phyloP scores from a whole-genome alignment of 2,888 invertebrate species.

The Anorthoa munda region DNA sequence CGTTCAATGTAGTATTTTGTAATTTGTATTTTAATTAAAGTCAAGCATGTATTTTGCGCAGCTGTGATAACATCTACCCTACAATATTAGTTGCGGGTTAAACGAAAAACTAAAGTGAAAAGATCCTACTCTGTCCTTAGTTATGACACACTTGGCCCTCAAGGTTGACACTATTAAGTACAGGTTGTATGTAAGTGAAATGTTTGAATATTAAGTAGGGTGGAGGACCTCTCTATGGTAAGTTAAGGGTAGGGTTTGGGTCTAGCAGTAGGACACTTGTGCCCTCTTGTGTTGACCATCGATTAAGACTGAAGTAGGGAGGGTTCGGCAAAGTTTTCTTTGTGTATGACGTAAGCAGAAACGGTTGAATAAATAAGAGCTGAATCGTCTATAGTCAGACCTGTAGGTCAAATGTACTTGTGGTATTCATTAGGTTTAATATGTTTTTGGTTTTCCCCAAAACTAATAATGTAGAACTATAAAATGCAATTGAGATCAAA shows the following conservation, averaged over 20 bases:
- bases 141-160: constrained; percentile 13
- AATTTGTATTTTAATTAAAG: no score
- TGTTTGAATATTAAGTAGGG: constrained; percentile 67
- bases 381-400: no score
- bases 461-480: no score
- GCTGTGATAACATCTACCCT: no score
- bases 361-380: neutral
- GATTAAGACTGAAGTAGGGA: constrained; percentile 39
- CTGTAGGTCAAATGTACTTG: no score
- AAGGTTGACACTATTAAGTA: constrained; percentile 55
- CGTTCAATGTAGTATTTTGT: no score
- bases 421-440: no score
- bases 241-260: constrained; percentile 53
- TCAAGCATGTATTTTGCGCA: no score
- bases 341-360: constrained; percentile 1
- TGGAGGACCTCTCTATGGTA: constrained; percentile 56
- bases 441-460: no score
- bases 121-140: constrained; percentile 1
- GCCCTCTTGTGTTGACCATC: constrained; percentile 60
- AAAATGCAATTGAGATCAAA: no score
- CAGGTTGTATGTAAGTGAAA: constrained; percentile 57
- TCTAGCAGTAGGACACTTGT: constrained; percentile 43
- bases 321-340: constrained; percentile 8
- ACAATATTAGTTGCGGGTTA: no score
- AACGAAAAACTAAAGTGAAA: neutral